phyloP scores from a whole-genome alignment of 2,113 vertebrate genomes.

The Rattus rattus region DNA sequence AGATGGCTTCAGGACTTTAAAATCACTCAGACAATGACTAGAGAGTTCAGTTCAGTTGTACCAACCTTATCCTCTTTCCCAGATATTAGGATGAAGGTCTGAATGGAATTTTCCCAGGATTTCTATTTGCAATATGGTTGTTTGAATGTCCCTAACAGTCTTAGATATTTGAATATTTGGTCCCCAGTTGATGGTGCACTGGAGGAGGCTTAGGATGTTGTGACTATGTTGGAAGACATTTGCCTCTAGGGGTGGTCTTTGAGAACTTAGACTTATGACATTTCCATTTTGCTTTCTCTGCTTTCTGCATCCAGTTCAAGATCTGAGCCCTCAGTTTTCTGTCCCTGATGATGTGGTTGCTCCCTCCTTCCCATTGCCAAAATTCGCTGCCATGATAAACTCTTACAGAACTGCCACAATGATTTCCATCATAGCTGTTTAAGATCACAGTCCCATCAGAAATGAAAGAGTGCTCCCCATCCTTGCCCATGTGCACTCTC shows the following conservation, averaged over 20 bases:
- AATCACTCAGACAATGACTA: background rate
- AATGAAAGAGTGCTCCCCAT: too few species aligned
- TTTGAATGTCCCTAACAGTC: background rate
- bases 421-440: too few species aligned
- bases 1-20: background rate
- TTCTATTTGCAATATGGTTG: background rate
- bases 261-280: background rate
- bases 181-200: background rate
- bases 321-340: background rate
- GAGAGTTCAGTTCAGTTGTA: too few species aligned
- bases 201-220: background rate
- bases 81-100: background rate
- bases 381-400: background rate
- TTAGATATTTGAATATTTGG: background rate
- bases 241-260: background rate
- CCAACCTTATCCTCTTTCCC: background rate
- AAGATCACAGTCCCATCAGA: too few species aligned
- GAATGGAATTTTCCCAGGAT: background rate
- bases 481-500: too few species aligned
- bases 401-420: background rate
- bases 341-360: background rate
- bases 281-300: background rate
- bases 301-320: background rate
- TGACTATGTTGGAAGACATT: background rate
- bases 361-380: background rate